Conservation (phyloP, 2,888 invertebrate genomes). For the Dolichopus griseipennis region DNA sequence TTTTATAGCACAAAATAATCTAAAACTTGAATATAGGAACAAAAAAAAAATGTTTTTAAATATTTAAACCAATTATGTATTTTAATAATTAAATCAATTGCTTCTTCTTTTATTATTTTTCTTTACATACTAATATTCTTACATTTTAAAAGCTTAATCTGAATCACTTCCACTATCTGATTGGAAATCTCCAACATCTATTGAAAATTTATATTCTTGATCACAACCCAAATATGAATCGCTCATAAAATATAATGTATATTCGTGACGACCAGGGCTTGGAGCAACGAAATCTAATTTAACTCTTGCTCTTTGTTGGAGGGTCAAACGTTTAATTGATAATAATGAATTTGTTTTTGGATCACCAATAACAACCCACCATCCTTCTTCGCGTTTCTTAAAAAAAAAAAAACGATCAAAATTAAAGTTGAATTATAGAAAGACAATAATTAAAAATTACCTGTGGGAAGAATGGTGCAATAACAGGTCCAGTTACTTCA, state of each 20-base stretch:
- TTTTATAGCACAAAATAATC: too few relatives aligned
- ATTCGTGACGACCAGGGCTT: conserved; percentile 75
- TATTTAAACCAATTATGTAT: too few relatives aligned
- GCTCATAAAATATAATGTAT: conserved; percentile 97
- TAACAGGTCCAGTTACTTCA: conserved; percentile 92
- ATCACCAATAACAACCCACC: conserved; percentile 99
- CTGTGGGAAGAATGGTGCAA: conserved; percentile 97
- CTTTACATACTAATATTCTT: not conserved
- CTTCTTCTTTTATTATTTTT: too few relatives aligned
- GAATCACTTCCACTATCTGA: conserved; percentile 52
- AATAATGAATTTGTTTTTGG: conserved; percentile 87
- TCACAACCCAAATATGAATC: conserved; percentile 99
- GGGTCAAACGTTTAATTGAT: conserved; percentile 91
- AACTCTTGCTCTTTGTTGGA: conserved; percentile 85
- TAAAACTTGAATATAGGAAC: too few relatives aligned
- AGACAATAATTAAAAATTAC: conserved; percentile 41
- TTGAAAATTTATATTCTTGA: conserved; percentile 93
- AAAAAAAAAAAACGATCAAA: not conserved
- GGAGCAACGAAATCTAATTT: conserved; percentile 77
- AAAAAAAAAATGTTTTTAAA: too few relatives aligned
- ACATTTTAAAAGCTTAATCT: conserved; percentile 41
- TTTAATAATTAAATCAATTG: too few relatives aligned
- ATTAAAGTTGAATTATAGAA: conserved; percentile 2
- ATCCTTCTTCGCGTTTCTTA: conserved; percentile 82
- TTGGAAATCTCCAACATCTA: conserved; percentile 69